These are phyloP conservation scores for Characodon lateralis DNA, from an alignment of 2,797 vertebrate species.

Conservation along the genomic window DNA sequence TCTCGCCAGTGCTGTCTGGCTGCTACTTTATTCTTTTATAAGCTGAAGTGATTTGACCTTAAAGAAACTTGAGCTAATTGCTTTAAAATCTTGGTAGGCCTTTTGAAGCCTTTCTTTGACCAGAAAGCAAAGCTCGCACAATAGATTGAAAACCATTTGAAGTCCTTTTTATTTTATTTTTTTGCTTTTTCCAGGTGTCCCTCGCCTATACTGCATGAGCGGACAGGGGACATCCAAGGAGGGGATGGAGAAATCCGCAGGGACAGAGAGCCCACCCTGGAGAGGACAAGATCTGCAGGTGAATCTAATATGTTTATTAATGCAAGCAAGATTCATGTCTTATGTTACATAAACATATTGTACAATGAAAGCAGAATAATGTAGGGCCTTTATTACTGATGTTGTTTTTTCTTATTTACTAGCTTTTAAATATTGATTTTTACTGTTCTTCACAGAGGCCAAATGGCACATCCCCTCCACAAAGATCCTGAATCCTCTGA, in stretches of 20 bases:
- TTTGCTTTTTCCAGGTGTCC: slow-evolving; percentile 82
- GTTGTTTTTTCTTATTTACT: background rate
- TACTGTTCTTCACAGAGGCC: slow-evolving; percentile 81
- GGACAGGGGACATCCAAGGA: slow-evolving; percentile 78
- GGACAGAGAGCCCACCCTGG: slow-evolving; percentile 88
- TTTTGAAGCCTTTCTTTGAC: slow-evolving; percentile 37
- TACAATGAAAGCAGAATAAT: background rate
- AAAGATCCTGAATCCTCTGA: slow-evolving; percentile 91
- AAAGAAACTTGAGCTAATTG: slow-evolving; percentile 65
- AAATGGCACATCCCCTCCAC: slow-evolving; percentile 92
- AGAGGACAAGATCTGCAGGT: slow-evolving; percentile 86
- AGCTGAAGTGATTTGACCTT: slow-evolving; percentile 67
- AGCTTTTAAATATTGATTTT: slow-evolving; percentile 1
- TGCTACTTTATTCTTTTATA: slow-evolving; percentile 62
- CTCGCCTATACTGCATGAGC: slow-evolving; percentile 90
- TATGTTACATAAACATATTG: background rate
- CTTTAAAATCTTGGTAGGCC: slow-evolving; percentile 46
- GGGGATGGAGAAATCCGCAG: slow-evolving; percentile 85
- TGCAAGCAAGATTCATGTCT: slow-evolving; percentile 1
- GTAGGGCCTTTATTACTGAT: background rate
- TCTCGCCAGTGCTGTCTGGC: slow-evolving; percentile 50
- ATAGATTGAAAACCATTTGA: slow-evolving; percentile 26
- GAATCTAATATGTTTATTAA: slow-evolving; percentile 19
- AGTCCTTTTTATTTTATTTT: slow-evolving; percentile 11
- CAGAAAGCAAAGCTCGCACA: slow-evolving; percentile 34